These are phyloP conservation scores for Labrus mixtus DNA, from an alignment of 2,113 vertebrate species.

Conservation along the genomic window DNA sequence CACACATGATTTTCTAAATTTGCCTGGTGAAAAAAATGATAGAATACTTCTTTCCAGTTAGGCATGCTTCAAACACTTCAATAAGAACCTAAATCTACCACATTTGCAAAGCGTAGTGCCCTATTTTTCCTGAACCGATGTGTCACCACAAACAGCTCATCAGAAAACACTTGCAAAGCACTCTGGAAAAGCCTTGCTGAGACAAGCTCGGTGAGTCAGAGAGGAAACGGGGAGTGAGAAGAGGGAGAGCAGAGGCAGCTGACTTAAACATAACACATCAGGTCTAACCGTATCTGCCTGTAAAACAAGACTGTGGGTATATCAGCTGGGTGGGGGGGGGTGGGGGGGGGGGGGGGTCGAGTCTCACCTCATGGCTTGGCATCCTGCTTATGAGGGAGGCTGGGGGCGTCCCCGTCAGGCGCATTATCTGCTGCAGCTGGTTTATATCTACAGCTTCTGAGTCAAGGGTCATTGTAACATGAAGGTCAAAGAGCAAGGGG, in stretches of 20 bases:
- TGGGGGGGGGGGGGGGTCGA: slow-evolving; percentile 35
- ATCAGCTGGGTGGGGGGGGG: neutral
- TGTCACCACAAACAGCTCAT: slow-evolving; percentile 23
- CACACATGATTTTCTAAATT: neutral
- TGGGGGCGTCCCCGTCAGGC: slow-evolving; percentile 98
- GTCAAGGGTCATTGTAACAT: slow-evolving; percentile 92
- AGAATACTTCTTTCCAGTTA: neutral
- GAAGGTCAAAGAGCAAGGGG: slow-evolving; percentile 30
- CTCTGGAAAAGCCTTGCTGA: slow-evolving; percentile 52
- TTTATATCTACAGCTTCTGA: slow-evolving; percentile 96
- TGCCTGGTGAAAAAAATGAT: neutral
- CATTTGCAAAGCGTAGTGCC: slow-evolving; percentile 13
- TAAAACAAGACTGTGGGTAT: neutral
- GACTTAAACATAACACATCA: slow-evolving; percentile 8
- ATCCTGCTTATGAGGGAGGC: slow-evolving; percentile 99
- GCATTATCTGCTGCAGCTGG: slow-evolving; percentile 99
- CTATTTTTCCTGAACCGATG: slow-evolving; percentile 19
- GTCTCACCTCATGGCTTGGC: slow-evolving; percentile 99
- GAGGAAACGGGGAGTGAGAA: slow-evolving; percentile 57
- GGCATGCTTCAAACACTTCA: slow-evolving; percentile 18
- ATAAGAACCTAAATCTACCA: neutral
- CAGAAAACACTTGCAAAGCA: slow-evolving; percentile 46
- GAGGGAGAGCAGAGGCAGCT: slow-evolving; percentile 46
- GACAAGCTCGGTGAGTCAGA: slow-evolving; percentile 59
- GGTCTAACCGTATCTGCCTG: neutral